A percentile compares a stretch with the other conserved stretches of the same genome.
These are phyloP conservation scores for human DNA, from an alignment of 2,113 vertebrate species.

Conservation along the genomic window DNA sequence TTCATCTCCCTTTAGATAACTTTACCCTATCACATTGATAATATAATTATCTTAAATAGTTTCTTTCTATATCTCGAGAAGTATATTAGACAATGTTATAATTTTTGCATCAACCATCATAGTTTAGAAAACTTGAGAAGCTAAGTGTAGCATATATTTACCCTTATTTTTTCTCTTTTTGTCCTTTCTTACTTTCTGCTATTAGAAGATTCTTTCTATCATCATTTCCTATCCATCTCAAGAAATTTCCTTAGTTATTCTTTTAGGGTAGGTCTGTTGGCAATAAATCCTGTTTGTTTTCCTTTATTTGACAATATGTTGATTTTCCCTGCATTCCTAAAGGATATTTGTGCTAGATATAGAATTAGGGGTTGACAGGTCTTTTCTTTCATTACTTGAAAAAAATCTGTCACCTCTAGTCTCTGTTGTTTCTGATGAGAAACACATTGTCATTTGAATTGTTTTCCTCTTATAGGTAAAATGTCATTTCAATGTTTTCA, in stretches of 20 bases:
- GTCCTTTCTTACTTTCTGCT: not conserved
- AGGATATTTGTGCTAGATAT: not conserved
- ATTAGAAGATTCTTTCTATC: not conserved
- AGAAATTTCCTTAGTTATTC: not conserved
- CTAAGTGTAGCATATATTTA: not conserved
- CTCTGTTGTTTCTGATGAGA: not conserved
- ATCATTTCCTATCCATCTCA: not conserved
- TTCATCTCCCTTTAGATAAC: not conserved
- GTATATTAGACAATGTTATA: not conserved
- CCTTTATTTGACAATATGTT: not conserved
- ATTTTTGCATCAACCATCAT: not conserved
- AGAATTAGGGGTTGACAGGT: not conserved
- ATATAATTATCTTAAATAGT: not conserved
- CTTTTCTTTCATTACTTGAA: not conserved
- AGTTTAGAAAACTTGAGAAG: not conserved
- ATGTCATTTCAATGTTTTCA: not conserved
- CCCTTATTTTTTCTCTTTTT: not conserved
- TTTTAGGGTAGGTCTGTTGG: not conserved
- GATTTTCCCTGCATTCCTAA: not conserved
- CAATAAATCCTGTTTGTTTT: not conserved
- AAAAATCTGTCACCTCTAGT: not conserved
- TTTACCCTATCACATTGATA: not conserved
- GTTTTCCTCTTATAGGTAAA: not conserved
- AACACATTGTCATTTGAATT: not conserved
- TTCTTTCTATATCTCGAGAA: not conserved